These are phyloP conservation scores for Xestoiulus laeticollis DNA, from an alignment of 2,888 invertebrate species.

Conservation along the genomic window DNA sequence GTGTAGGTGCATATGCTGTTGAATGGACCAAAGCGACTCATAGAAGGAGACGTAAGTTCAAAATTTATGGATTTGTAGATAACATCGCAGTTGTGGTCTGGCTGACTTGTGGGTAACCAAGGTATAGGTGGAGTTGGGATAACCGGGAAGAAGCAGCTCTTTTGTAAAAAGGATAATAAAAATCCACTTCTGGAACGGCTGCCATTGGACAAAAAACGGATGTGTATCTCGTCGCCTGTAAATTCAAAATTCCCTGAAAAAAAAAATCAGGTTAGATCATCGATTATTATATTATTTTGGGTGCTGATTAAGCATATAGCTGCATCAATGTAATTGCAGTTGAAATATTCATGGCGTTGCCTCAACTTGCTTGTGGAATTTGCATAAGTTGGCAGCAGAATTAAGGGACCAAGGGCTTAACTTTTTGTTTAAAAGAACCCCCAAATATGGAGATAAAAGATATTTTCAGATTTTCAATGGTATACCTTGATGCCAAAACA, in stretches of 20 bases:
- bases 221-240: not conserved
- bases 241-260: conserved; percentile 47
- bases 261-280: not conserved
- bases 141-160: not conserved
- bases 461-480: too few species aligned
- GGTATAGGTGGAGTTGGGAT: not conserved
- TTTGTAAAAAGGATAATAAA: not conserved
- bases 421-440: too few species aligned
- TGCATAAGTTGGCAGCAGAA: too few species aligned
- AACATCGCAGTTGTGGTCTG: not conserved
- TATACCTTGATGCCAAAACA: too few species aligned
- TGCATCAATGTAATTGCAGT: too few species aligned
- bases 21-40: not conserved
- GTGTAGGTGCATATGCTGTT: conserved; percentile 11
- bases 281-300: not conserved
- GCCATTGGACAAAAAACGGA: conserved; percentile 44
- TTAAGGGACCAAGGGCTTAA: too few species aligned
- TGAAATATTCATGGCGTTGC: not conserved
- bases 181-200: conserved; percentile 28
- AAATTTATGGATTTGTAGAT: not conserved
- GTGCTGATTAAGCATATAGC: not conserved
- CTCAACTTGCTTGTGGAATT: too few species aligned
- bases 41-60: not conserved
- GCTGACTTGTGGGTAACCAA: not conserved
- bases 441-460: too few species aligned